Evolutionary conservation across 2,113 vertebrate species (phyloP), one percentile per base, ranked within the genome.

Genomic region (Phrynosoma platyrhinos): DNA sequence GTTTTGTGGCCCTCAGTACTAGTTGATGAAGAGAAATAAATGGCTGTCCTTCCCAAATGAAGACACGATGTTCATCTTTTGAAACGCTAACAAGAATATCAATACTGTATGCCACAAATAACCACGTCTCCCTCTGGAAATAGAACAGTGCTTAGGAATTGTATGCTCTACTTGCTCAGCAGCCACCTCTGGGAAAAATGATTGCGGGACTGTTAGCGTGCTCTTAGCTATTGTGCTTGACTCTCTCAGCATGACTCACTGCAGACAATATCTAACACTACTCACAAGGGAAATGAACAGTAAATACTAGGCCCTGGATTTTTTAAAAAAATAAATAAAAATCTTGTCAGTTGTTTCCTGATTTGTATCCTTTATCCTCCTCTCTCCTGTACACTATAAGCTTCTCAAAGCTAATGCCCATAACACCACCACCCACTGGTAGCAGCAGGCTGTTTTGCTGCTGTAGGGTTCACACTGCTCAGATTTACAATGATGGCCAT

Each of bases 291-390:
- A 92, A 96, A 95, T 94, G 94, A 96, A 93, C 96, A 93, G 95
- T 96, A 97, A 96, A 97, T 95, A 97, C 79, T 92, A 91, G 87
- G 93, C 93, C 93, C 84, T 90, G 91, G 90, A 69, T 72, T 91
- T 93, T 91, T 64, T 55, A 20, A 74, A 64, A 55, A 3, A 58
- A 62, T 62, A 62, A 62, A 36, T 36, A 81, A 87, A 76, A 95
- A 95, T 94, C 92, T 94, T 94, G 93, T 96, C 93, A 91, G 88
- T 92, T 92, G 92, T 90, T 66, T 82, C 94, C 95, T 95, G 94
- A 94, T 97, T 96, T 96, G 92, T 97, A 95, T 96, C 94, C 94
- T 97, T 97, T 96, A 96, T 97, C 94, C 95, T 97, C 94, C 94
- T 94, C 20, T 6, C 90, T 92, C 87, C 90, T 95, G 91, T 94